Conservation (phyloP, 1,140 invertebrate genomes). For the Drosophila teissieri region DNA sequence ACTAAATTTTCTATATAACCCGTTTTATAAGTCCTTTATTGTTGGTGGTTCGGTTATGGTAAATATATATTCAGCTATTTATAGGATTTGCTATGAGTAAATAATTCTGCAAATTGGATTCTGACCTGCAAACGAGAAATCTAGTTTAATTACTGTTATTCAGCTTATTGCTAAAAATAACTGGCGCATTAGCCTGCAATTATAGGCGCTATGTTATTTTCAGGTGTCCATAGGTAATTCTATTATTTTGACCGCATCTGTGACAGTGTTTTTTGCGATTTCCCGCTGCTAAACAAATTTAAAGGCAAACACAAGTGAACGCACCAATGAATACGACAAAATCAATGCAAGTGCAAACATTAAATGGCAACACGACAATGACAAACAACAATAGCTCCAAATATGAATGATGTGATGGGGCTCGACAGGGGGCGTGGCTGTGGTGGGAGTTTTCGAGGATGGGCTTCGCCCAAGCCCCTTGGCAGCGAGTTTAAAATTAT, state of each 20-base stretch:
- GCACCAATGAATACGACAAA: constrained; percentile 58
- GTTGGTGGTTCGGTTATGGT: neutral
- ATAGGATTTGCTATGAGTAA: neutral
- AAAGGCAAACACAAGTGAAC: constrained; percentile 53
- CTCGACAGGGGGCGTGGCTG: neutral
- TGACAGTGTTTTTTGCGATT: neutral
- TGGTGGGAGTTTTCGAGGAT: neutral
- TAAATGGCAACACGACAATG: constrained; percentile 56
- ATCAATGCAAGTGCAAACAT: constrained; percentile 75
- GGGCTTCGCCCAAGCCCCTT: neutral
- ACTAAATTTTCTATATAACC: neutral
- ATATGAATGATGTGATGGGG: constrained; percentile 56
- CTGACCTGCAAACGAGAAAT: neutral
- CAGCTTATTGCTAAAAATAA: neutral
- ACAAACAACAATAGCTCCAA: constrained; percentile 50
- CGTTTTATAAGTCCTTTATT: neutral
- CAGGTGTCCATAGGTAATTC: neutral
- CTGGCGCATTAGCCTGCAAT: neutral
- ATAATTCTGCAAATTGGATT: neutral
- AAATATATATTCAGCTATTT: neutral
- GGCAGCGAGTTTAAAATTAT: constrained; percentile 64
- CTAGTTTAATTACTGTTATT: neutral
- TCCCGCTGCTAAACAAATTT: constrained; percentile 53
- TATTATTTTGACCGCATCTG: constrained; percentile 14
- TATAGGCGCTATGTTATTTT: neutral